These are phyloP conservation scores for Proisotoma minuta DNA, from an alignment of 2,888 invertebrate species.

Conservation along the genomic window DNA sequence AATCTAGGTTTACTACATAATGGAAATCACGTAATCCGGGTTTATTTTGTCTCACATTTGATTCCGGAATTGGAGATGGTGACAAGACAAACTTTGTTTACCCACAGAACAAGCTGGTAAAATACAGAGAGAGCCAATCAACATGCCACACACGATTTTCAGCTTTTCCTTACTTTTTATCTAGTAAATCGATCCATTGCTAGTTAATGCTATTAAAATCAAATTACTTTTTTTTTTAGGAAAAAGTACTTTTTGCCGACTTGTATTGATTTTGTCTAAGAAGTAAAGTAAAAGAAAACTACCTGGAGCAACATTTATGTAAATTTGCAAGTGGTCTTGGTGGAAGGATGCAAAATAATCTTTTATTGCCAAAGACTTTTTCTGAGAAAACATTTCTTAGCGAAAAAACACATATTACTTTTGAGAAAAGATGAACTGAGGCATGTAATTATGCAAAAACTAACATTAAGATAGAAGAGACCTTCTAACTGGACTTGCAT, in stretches of 20 bases:
- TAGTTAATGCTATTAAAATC: background rate
- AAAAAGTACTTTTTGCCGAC: too few species aligned
- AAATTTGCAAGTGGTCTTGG: background rate
- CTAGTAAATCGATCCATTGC: background rate
- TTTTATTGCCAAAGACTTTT: background rate
- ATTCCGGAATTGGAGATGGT: background rate
- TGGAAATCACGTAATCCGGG: background rate
- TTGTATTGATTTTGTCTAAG: too few species aligned
- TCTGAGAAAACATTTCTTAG: conserved; percentile 1
- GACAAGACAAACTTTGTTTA: background rate
- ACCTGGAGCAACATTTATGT: background rate
- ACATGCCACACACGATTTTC: too few species aligned
- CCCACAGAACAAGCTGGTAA: too few species aligned
- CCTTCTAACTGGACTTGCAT: too few species aligned
- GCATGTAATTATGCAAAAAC: too few species aligned
- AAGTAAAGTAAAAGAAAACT: too few species aligned
- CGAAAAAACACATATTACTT: background rate
- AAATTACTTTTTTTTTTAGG: background rate
- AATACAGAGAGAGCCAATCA: too few species aligned
- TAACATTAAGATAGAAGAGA: too few species aligned
- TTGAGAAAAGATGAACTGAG: too few species aligned
- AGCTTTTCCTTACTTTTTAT: background rate
- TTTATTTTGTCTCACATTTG: background rate
- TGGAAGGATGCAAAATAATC: background rate
- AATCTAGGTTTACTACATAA: too few species aligned